phyloP scores from a whole-genome alignment of 1,140 invertebrate genomes.

The Drosophila ogumai region DNA sequence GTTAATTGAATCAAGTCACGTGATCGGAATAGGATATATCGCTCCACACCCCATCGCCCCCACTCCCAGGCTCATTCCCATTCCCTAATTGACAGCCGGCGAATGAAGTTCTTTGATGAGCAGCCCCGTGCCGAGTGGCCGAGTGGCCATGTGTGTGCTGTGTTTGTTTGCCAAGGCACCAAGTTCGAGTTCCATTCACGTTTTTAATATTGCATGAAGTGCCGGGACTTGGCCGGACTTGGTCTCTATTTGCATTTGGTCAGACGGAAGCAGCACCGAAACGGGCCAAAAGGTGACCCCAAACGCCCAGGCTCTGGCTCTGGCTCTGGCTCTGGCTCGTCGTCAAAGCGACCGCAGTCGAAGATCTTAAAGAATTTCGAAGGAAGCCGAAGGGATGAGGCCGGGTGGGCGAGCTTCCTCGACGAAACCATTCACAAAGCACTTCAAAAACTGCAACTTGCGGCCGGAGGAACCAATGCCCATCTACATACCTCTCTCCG shows the following conservation, averaged over 20 bases:
- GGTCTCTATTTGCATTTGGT: constrained; percentile 58
- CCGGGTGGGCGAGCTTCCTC: constrained; percentile 7
- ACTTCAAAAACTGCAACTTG: constrained; percentile 73
- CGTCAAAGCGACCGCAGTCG: constrained; percentile 82
- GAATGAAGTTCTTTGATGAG: constrained; percentile 48
- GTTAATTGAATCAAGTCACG: constrained; percentile 85
- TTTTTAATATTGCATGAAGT: constrained; percentile 78
- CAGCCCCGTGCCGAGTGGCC: background rate
- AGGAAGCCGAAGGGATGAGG: constrained; percentile 44
- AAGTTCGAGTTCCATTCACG: constrained; percentile 33
- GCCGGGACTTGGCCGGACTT: constrained; percentile 45
- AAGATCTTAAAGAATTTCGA: constrained; percentile 84
- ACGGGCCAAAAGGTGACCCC: constrained; percentile 25
- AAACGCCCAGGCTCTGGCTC: background rate
- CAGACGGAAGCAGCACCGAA: constrained; percentile 4
- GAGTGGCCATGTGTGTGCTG: background rate
- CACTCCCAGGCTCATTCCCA: background rate
- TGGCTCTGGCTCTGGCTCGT: constrained; percentile 26
- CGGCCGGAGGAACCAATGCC: constrained; percentile 45
- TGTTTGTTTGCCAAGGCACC: constrained; percentile 23
- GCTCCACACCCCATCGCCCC: background rate
- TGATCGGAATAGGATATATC: constrained; percentile 81
- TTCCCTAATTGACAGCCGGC: constrained; percentile 56
- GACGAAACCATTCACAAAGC: constrained; percentile 54
- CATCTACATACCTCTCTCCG: constrained; percentile 8